A percentile compares a stretch with the other conserved stretches of the same genome.
phyloP scores from a whole-genome alignment of 2,113 vertebrate species.

The Hystrix brachyura region DNA sequence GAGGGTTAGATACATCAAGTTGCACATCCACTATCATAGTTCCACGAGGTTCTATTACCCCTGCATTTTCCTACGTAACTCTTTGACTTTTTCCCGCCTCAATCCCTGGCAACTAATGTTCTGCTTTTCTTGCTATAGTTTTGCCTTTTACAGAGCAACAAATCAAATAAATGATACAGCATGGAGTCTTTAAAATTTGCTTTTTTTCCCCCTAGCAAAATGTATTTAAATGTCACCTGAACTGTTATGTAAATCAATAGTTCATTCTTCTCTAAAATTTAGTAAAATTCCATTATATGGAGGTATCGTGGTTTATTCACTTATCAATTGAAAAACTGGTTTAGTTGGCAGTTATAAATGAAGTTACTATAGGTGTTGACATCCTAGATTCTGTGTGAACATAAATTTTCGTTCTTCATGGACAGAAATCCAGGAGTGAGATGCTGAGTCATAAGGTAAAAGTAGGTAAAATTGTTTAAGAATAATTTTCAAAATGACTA shows the following conservation, averaged over 20 bases:
- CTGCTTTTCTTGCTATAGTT: neutral
- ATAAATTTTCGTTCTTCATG: neutral
- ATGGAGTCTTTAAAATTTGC: neutral
- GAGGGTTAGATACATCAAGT: neutral
- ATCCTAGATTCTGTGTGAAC: neutral
- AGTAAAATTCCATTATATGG: neutral
- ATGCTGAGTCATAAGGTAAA: neutral
- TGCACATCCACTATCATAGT: too few relatives aligned
- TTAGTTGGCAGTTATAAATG: neutral
- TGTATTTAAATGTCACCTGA: neutral
- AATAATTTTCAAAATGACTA: neutral
- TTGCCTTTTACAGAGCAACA: neutral
- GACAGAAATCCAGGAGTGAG: neutral
- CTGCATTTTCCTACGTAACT: accelerated
- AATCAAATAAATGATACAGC: neutral
- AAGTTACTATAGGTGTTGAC: neutral
- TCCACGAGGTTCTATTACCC: neutral
- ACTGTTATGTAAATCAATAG: neutral
- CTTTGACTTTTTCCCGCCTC: neutral
- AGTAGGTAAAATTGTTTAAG: neutral
- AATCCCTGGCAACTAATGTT: neutral
- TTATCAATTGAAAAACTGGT: neutral
- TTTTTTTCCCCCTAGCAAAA: neutral
- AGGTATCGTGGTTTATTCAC: neutral
- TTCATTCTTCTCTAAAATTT: neutral